Percentiles rank a stretch among this genome's conserved stretches.
Evolutionary conservation across 2,797 vertebrate genomes (phyloP).

Genomic region (Sus cebifrons): DNA sequence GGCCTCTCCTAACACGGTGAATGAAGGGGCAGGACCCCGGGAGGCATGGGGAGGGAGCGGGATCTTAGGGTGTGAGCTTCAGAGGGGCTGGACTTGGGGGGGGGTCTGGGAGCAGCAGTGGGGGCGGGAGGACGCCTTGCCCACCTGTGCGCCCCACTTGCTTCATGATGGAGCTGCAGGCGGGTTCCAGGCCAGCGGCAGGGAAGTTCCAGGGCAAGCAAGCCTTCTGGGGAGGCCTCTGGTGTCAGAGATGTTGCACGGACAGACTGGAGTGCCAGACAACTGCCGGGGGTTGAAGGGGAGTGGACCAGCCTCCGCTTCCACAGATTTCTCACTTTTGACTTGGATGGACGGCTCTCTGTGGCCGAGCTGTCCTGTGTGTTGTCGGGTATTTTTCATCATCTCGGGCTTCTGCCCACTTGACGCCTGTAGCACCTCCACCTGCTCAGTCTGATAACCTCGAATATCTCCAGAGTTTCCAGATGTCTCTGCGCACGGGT

Average conservation of each 20-base stretch:
- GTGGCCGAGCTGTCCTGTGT: fast-evolving
- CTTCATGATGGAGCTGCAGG: background rate
- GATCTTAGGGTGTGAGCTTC: fast-evolving
- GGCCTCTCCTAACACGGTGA: background rate
- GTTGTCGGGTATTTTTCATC: fast-evolving
- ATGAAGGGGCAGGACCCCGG: background rate
- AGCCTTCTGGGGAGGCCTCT: background rate
- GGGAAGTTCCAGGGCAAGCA: background rate
- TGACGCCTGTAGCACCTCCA: fast-evolving
- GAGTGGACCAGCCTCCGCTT: fast-evolving
- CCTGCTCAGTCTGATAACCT: background rate
- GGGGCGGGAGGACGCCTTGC: background rate
- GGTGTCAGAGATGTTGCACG: fast-evolving
- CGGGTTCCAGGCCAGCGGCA: background rate
- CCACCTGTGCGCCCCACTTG: no score
- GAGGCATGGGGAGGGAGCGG: background rate
- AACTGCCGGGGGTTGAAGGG: fast-evolving
- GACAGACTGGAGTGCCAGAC: fast-evolving
- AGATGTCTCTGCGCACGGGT: no score
- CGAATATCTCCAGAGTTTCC: fast-evolving
- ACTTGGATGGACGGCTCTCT: background rate
- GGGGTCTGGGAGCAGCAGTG: background rate
- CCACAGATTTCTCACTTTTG: fast-evolving
- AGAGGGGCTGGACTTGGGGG: background rate
- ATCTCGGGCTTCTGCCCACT: background rate